phyloP scores from a whole-genome alignment of 2,113 vertebrate species.

The Silurus meridionalis region DNA sequence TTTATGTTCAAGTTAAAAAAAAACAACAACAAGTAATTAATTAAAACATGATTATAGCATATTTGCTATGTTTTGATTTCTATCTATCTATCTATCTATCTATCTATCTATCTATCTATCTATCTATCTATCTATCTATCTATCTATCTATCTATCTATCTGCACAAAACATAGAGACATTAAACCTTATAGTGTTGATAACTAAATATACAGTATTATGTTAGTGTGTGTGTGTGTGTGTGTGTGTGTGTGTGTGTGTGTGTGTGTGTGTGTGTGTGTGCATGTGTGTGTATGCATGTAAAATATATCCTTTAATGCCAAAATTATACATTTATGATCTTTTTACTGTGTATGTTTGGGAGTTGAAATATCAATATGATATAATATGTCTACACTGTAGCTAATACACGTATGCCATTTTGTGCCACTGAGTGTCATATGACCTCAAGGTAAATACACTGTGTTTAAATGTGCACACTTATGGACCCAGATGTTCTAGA shows the following conservation, averaged over 20 bases:
- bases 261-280: background rate
- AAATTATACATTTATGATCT: background rate
- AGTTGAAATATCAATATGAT: background rate
- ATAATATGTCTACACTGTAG: background rate
- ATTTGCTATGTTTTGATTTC: too few species aligned
- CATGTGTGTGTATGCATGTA: background rate
- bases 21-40: background rate
- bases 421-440: background rate
- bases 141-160: too few species aligned
- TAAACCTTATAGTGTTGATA: background rate
- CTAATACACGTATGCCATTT: background rate
- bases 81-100: too few species aligned
- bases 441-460: background rate
- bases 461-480: background rate
- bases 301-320: background rate
- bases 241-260: background rate
- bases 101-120: too few species aligned
- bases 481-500: slow-evolving; percentile 8
- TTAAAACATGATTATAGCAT: background rate
- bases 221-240: background rate
- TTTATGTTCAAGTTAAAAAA: background rate
- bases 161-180: background rate
- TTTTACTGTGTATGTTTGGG: background rate
- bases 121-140: too few species aligned
- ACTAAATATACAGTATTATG: background rate